phyloP scores from a whole-genome alignment of 2,113 vertebrate genomes.

The Desmodus rotundus region DNA sequence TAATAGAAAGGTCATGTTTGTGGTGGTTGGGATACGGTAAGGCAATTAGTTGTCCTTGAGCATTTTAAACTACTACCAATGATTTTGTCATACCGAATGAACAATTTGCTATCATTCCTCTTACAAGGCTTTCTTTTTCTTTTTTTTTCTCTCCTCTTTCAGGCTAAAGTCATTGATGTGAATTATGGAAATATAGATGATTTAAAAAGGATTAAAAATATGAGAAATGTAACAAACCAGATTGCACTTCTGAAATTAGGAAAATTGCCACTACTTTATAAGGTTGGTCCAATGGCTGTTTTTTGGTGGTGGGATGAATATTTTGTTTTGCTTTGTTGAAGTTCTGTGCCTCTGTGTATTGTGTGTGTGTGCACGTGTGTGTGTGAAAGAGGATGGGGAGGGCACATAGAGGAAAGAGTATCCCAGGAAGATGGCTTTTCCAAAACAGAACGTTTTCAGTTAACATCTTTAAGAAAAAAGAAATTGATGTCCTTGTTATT shows the following conservation, averaged over 20 bases:
- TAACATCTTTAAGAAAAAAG: background rate
- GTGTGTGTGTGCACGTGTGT: background rate
- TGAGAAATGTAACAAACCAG: constrained; percentile 85
- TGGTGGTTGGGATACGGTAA: background rate
- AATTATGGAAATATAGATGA: constrained; percentile 89
- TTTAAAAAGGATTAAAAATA: constrained; percentile 80
- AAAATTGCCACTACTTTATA: constrained; percentile 90
- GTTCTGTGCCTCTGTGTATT: background rate
- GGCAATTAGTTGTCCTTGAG: background rate
- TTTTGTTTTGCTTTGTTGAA: background rate
- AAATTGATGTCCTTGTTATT: background rate
- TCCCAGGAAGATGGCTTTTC: background rate
- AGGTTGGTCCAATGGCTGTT: constrained; percentile 81
- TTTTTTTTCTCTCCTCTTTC: constrained; percentile 39
- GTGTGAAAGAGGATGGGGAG: no score
- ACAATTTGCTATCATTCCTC: background rate
- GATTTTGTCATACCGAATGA: background rate
- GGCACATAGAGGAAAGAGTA: background rate
- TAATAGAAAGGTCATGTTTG: background rate
- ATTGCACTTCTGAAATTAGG: constrained; percentile 94
- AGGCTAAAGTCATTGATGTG: constrained; percentile 92
- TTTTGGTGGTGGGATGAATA: background rate
- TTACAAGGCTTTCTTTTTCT: background rate
- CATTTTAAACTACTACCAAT: background rate
- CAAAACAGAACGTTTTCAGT: background rate